phyloP scores from a whole-genome alignment of 2,113 vertebrate species.

The Cheirogaleus medius region DNA sequence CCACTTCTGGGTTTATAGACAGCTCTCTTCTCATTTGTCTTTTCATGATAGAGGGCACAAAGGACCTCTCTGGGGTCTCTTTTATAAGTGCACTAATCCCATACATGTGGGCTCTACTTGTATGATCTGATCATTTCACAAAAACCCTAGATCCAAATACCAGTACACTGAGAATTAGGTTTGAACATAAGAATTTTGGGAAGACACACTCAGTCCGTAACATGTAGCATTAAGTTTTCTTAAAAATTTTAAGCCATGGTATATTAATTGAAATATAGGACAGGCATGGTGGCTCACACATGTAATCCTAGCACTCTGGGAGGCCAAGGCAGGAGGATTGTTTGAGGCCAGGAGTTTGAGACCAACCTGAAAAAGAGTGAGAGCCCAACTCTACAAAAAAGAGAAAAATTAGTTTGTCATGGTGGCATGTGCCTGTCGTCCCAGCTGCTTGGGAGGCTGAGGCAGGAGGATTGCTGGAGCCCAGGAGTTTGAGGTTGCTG shows the following conservation, averaged over 20 bases:
- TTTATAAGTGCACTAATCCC: not conserved
- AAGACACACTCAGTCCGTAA: not conserved
- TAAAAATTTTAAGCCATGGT: not conserved
- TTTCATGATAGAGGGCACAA: not conserved
- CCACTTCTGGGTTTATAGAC: not conserved
- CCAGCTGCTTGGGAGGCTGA: too few relatives aligned
- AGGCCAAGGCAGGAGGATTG: too few relatives aligned
- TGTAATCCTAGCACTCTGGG: too few relatives aligned
- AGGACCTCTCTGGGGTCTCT: not conserved
- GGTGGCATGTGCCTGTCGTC: too few relatives aligned
- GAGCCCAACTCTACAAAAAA: too few relatives aligned
- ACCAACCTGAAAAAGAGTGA: too few relatives aligned
- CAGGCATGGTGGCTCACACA: too few relatives aligned
- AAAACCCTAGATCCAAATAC: not conserved
- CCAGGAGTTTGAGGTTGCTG: too few relatives aligned
- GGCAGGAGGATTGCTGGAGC: too few relatives aligned
- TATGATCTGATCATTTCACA: not conserved
- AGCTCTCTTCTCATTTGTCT: fast-evolving
- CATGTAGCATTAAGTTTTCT: not conserved
- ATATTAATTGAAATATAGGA: not conserved
- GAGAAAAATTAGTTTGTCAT: too few relatives aligned
- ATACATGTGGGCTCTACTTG: not conserved
- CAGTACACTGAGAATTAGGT: not conserved
- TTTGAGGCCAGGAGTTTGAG: too few relatives aligned
- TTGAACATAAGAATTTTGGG: not conserved